Evolutionary conservation across 1,140 invertebrate species (phyloP).

Genomic region (Bombus vancouverensis): DNA sequence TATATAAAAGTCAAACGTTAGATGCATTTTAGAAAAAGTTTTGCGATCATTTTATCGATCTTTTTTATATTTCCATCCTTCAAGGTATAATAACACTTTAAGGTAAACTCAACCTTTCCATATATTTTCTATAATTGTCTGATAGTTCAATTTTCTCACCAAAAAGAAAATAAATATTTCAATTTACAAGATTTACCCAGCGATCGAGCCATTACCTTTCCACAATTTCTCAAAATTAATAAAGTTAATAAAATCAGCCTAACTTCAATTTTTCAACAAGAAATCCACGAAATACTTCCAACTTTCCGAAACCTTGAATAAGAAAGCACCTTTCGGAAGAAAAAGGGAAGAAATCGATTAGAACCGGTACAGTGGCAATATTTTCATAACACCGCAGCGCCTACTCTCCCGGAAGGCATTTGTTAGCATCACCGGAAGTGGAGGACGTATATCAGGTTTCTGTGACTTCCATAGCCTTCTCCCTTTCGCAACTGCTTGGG

Average conservation of each 20-base stretch:
- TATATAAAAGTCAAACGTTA: background rate
- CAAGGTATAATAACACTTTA: too few species aligned
- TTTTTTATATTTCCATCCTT: too few species aligned
- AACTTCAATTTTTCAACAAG: background rate
- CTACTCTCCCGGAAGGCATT: background rate
- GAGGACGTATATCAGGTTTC: background rate
- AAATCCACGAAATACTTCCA: background rate
- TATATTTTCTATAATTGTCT: too few species aligned
- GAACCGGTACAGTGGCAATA: background rate
- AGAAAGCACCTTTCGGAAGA: too few species aligned
- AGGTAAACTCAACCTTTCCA: too few species aligned
- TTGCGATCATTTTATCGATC: too few species aligned
- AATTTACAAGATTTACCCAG: background rate
- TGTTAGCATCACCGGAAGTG: background rate
- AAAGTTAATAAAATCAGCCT: background rate
- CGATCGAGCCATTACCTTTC: background rate
- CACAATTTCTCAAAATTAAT: background rate
- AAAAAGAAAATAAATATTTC: background rate
- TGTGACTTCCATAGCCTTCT: background rate
- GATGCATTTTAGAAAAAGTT: background rate
- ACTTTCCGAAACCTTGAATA: background rate
- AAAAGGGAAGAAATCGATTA: background rate
- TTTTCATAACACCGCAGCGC: background rate
- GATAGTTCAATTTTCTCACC: too few species aligned
- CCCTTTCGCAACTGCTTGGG: background rate